Evolutionary conservation across 2,113 vertebrate genomes (phyloP).

Genomic region (Puffinus mauretanicus): DNA sequence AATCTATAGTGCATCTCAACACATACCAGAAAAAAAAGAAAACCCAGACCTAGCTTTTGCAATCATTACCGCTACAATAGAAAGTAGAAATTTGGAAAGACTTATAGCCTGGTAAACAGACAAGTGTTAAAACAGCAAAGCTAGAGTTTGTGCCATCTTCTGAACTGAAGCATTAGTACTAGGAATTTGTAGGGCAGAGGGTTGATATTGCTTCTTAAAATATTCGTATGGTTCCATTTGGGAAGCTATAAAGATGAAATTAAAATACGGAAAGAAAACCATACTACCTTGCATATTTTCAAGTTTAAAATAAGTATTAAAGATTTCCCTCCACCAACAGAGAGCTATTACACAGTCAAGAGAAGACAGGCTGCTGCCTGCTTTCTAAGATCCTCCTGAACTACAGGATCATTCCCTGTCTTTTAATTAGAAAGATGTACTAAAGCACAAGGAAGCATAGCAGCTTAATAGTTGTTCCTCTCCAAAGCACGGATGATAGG

Average conservation of each 20-base stretch:
- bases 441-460: not conserved
- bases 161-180: conserved; percentile 4
- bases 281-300: not conserved
- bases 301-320: not conserved
- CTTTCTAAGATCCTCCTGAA: not conserved
- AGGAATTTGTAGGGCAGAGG: not conserved
- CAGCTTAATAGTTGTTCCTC: not conserved
- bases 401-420: not conserved
- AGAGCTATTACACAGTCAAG: not conserved
- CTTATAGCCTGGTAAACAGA: not conserved
- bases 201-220: not conserved
- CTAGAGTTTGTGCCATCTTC: conserved; percentile 2
- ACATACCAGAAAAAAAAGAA: not conserved
- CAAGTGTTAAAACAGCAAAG: not conserved
- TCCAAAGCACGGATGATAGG: not conserved
- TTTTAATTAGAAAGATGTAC: not conserved
- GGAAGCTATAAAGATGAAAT: not conserved
- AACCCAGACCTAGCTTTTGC: not conserved
- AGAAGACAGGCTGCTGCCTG: not conserved
- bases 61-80: not conserved
- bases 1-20: not conserved
- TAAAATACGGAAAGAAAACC: not conserved
- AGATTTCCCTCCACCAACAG: not conserved
- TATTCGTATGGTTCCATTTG: not conserved
- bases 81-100: not conserved